Evolutionary conservation across 2,113 vertebrate species (phyloP).

Genomic region (Chascanopsetta lugubris): DNA sequence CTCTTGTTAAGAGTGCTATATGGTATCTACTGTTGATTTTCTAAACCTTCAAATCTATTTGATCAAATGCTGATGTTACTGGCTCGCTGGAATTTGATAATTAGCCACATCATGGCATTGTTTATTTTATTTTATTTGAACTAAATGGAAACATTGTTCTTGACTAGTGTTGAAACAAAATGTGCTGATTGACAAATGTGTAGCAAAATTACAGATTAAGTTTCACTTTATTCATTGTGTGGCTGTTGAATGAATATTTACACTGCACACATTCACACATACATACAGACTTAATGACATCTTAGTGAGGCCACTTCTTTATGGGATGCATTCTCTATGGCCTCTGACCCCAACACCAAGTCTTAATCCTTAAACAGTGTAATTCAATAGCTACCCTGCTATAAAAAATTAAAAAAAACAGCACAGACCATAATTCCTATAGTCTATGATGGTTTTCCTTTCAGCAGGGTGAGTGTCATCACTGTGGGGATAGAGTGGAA

Average conservation of each 20-base stretch:
- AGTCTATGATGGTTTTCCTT: too few relatives aligned
- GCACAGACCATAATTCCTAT: too few relatives aligned
- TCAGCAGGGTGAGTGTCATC: too few relatives aligned
- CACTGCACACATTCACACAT: neutral
- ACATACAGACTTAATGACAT: too few relatives aligned
- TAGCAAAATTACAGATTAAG: neutral
- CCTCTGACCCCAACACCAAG: too few relatives aligned
- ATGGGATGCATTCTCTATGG: too few relatives aligned
- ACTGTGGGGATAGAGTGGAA: too few relatives aligned
- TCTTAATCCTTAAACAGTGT: too few relatives aligned
- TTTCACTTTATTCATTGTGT: neutral
- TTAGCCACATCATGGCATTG: constrained; percentile 2
- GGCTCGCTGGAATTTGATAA: constrained; percentile 26
- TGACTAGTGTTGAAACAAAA: neutral
- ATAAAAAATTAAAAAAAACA: too few relatives aligned
- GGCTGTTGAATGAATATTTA: neutral
- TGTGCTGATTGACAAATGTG: neutral
- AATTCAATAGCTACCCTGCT: too few relatives aligned
- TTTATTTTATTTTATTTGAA: constrained; percentile 6
- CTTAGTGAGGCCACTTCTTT: too few relatives aligned
- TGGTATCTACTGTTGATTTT: constrained; percentile 6
- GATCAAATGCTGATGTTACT: constrained; percentile 3
- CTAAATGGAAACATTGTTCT: neutral
- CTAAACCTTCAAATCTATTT: constrained; percentile 3
- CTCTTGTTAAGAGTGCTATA: neutral